Evolutionary conservation across 2,888 invertebrate genomes (phyloP).

Genomic region (Belgica antarctica): DNA sequence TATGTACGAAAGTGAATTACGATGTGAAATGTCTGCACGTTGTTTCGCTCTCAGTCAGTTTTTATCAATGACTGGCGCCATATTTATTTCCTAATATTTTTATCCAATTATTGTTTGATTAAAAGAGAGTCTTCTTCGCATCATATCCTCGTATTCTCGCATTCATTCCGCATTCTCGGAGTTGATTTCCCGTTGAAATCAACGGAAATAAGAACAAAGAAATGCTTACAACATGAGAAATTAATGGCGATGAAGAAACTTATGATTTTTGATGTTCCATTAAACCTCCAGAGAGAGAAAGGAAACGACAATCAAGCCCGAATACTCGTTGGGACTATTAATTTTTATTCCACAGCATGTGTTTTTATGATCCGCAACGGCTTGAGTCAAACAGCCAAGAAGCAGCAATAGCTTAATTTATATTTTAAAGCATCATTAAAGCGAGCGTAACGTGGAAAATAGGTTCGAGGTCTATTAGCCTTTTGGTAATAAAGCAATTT

Average conservation of each 20-base stretch:
- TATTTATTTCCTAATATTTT: background rate
- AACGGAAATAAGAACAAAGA: background rate
- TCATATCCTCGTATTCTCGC: no score
- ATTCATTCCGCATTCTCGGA: slow-evolving; percentile 7
- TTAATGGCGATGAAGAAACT: background rate
- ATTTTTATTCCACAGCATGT: no score
- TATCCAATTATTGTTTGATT: slow-evolving; percentile 15
- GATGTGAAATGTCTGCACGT: slow-evolving; percentile 7
- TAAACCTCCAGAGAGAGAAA: background rate
- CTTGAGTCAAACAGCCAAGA: no score
- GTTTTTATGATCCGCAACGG: no score
- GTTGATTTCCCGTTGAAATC: background rate
- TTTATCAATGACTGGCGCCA: slow-evolving; percentile 10
- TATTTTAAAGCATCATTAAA: no score
- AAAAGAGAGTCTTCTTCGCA: background rate
- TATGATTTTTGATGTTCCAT: background rate
- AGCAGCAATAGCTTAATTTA: no score
- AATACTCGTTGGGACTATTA: background rate
- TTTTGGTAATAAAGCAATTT: no score
- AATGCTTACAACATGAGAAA: background rate
- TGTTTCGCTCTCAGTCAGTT: background rate
- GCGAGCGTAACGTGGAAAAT: no score
- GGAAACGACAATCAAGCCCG: no score
- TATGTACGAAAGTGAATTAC: background rate
- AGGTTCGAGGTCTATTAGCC: no score